These are phyloP conservation scores for Microctonus brassicae DNA, from an alignment of 2,888 invertebrate genomes.

Conservation along the genomic window DNA sequence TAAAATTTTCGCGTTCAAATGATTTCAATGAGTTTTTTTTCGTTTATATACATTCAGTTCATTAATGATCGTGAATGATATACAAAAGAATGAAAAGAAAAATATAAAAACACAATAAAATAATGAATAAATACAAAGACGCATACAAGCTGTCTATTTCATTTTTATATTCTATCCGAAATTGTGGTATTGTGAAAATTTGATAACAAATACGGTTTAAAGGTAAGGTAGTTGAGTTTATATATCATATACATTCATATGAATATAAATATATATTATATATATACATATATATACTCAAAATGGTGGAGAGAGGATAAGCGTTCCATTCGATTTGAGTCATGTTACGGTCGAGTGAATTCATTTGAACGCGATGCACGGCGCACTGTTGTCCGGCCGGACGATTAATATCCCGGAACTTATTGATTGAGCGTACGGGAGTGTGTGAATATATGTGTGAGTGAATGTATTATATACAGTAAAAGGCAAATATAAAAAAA, in stretches of 20 bases:
- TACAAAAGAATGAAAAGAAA: background rate
- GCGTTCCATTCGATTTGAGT: conserved; percentile 35
- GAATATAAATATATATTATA: too few species aligned
- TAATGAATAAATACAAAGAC: background rate
- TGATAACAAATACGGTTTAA: conserved; percentile 13
- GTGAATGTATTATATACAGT: conserved; percentile 22
- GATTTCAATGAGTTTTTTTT: background rate
- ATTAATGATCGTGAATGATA: background rate
- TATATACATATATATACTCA: background rate
- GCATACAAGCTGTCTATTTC: background rate
- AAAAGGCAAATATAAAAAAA: conserved; percentile 18
- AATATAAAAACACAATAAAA: background rate
- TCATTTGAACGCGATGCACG: conserved; percentile 31
- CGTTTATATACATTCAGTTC: background rate
- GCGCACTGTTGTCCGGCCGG: conserved; percentile 47
- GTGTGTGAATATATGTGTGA: conserved; percentile 1
- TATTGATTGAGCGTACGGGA: conserved; percentile 47
- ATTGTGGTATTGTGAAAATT: conserved; percentile 3
- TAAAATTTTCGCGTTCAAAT: background rate
- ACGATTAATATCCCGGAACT: conserved; percentile 56
- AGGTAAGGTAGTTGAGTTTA: background rate
- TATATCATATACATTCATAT: background rate
- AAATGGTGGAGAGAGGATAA: conserved; percentile 22
- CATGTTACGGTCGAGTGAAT: conserved; percentile 29
- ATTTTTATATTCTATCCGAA: conserved; percentile 8